phyloP scores from a whole-genome alignment of 2,113 vertebrate genomes.

The Athene cunicularia region DNA sequence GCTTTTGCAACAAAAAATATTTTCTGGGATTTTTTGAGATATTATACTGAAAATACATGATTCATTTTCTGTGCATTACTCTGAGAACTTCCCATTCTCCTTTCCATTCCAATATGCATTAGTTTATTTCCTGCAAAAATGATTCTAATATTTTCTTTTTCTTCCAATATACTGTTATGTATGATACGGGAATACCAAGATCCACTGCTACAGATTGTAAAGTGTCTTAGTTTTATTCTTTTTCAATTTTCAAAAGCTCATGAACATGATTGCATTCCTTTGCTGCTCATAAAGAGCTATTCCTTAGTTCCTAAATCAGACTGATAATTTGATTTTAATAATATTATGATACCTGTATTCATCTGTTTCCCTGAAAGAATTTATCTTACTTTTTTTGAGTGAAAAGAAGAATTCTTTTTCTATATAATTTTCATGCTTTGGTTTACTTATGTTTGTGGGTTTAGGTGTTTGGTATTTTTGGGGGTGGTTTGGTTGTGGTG shows the following conservation, averaged over 20 bases:
- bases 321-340: not conserved
- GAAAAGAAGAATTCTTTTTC: not conserved
- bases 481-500: accelerated
- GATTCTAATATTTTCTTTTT: not conserved
- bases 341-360: not conserved
- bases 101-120: not conserved
- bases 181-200: not conserved
- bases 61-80: not conserved
- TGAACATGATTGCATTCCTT: not conserved
- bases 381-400: not conserved
- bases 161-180: not conserved
- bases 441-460: not conserved
- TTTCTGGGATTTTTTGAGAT: not conserved
- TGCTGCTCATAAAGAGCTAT: not conserved
- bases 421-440: not conserved
- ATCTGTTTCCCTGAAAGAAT: not conserved
- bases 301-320: not conserved
- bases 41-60: not conserved
- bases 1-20: not conserved
- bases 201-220: not conserved
- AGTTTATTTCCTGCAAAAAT: not conserved
- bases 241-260: not conserved
- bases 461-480: not conserved
- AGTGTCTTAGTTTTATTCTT: not conserved
- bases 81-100: not conserved